These are phyloP conservation scores for Pedetes capensis DNA, from an alignment of 2,113 vertebrate species.

Conservation along the genomic window DNA sequence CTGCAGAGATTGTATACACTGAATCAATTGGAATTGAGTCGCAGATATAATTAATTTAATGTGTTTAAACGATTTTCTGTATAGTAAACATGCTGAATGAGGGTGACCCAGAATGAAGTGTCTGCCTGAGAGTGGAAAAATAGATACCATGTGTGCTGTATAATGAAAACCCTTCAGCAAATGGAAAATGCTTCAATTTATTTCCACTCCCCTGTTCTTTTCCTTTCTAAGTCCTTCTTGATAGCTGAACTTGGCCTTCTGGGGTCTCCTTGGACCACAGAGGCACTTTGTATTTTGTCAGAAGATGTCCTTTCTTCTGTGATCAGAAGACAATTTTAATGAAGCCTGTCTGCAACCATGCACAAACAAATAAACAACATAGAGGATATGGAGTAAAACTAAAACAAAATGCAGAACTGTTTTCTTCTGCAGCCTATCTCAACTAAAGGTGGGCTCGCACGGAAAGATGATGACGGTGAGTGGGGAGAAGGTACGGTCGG, in stretches of 20 bases:
- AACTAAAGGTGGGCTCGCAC: not conserved
- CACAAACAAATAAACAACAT: not conserved
- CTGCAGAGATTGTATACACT: not conserved
- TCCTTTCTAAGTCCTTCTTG: constrained; percentile 26
- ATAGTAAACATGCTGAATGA: constrained; percentile 66
- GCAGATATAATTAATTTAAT: constrained; percentile 69
- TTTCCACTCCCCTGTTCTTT: not conserved
- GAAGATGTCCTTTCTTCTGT: not conserved
- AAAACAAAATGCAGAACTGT: too few species aligned
- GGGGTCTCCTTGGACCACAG: constrained; percentile 57
- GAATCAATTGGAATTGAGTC: constrained; percentile 69
- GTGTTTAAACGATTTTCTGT: constrained; percentile 63
- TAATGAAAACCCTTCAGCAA: constrained; percentile 9
- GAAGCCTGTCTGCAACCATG: constrained; percentile 44
- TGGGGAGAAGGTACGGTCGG: not conserved
- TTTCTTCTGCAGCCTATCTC: not conserved
- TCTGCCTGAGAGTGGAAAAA: constrained; percentile 44
- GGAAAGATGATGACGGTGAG: accelerated
- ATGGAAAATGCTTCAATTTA: not conserved
- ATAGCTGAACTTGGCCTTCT: constrained; percentile 54
- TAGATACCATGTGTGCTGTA: not conserved
- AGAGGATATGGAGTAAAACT: not conserved
- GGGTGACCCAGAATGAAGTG: constrained; percentile 30
- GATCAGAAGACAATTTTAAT: constrained; percentile 56
- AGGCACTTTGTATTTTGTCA: constrained; percentile 48